Base-by-base conservation (phyloP, 2,888 invertebrate species). In the Synanthedon andrenaeformis region DNA sequence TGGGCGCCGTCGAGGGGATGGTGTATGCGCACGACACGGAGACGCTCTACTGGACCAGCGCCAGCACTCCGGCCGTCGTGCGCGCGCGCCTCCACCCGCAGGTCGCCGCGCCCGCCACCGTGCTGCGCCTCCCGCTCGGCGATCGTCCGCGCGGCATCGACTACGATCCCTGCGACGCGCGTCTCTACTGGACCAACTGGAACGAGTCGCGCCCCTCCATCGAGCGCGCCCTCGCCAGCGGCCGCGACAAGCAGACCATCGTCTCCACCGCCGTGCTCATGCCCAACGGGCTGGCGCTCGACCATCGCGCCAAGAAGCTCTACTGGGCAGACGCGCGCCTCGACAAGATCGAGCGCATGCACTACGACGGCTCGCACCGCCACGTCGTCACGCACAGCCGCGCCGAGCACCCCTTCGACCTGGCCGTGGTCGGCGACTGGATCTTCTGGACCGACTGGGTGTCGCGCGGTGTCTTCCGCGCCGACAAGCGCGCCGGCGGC, bases 391-490 rank as follows among this genome's bases (percentile, higher is more conserved):
- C 92, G 3, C 90, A 90, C 59, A 89, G 92, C 23, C 90, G 91
- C 14, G 92, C 95, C 1, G 93, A 94, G 69, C 96, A 97, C 85
- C 94, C 96, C 17, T 97, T 97, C 83, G 94, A 93, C 56, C 89
- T 97, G 76, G 93, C 95, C 3, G 91, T 96, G 28, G 93, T 92
- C 67, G 94, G 93, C 1, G 93, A 95, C 70, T 91, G 91, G 67
- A 84, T 97, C 54, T 95, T 93, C 83, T 97, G 96, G 96, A 95
- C 95, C 1, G 97, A 97, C 84, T 97, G 96, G 96, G 92, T 95
- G 63, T 82, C 94, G 58, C 93, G 93, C 69, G 94, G 93, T 6
- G 94, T 97, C 56, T 89, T 94, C 60, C 88, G 94, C 51, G 93
- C 94, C 0, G 93, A 95, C 79, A 95, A 95, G 76, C 91, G 91